Conservation (phyloP, 2,113 vertebrate genomes). For the Dasypus novemcinctus region DNA sequence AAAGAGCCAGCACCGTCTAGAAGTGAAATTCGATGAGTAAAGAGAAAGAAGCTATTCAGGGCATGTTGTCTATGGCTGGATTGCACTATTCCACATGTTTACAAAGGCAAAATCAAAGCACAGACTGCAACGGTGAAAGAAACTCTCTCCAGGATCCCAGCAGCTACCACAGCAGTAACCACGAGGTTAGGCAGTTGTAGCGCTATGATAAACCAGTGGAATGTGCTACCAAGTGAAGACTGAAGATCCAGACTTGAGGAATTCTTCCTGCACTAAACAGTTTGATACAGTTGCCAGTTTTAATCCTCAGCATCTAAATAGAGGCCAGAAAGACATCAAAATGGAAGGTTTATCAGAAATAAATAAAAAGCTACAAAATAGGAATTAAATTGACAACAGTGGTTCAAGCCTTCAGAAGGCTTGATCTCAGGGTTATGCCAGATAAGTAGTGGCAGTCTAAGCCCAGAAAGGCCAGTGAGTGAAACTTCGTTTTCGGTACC, state of each 20-base stretch:
- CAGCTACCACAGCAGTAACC: slow-evolving; percentile 81
- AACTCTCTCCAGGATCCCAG: slow-evolving; percentile 81
- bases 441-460: slow-evolving; percentile 84
- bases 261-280: slow-evolving; percentile 81
- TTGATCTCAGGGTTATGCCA: slow-evolving; percentile 79
- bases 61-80: slow-evolving; percentile 98
- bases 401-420: slow-evolving; percentile 86
- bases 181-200: slow-evolving; percentile 82
- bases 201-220: slow-evolving; percentile 84
- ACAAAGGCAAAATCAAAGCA: slow-evolving; percentile 87
- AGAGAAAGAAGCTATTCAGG: slow-evolving; percentile 98
- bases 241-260: slow-evolving; percentile 83
- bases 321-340: slow-evolving; percentile 82
- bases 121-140: slow-evolving; percentile 78
- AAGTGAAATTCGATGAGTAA: slow-evolving; percentile 92
- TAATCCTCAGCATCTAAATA: slow-evolving; percentile 84
- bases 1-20: slow-evolving; percentile 85
- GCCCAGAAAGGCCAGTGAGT: slow-evolving; percentile 88
- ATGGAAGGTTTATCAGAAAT: slow-evolving; percentile 81
- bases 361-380: slow-evolving; percentile 84
- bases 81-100: slow-evolving; percentile 91
- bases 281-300: slow-evolving; percentile 83
- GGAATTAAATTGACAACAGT: slow-evolving; percentile 88
- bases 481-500: slow-evolving; percentile 91
- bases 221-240: slow-evolving; percentile 81